A percentile compares a stretch with the other conserved stretches of the same genome.
Evolutionary conservation across 2,888 invertebrate genomes (phyloP).

Genomic region (Drosophila prolongata): DNA sequence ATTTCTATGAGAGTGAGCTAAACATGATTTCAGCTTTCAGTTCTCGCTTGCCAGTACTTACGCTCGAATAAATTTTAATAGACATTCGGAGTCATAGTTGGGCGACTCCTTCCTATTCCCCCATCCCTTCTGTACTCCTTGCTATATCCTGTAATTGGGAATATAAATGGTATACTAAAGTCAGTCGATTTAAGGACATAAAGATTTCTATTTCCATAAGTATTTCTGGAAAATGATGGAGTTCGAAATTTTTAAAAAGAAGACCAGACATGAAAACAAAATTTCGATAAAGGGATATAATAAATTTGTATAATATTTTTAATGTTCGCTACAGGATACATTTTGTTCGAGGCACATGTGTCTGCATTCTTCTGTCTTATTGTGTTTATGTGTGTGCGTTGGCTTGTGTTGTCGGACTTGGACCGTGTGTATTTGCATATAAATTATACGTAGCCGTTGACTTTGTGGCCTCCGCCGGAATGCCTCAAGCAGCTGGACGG

Average conservation of each 20-base stretch:
- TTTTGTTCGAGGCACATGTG: background rate
- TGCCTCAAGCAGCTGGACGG: slow-evolving; percentile 67
- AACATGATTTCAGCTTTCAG: slow-evolving; percentile 67
- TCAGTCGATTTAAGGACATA: too few relatives aligned
- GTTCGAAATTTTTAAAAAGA: too few relatives aligned
- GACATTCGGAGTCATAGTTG: slow-evolving; percentile 65
- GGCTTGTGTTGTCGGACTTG: slow-evolving; percentile 60
- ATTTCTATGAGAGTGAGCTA: slow-evolving; percentile 59
- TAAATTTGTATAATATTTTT: background rate
- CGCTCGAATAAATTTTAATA: slow-evolving; percentile 79
- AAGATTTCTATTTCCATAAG: too few relatives aligned
- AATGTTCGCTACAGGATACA: background rate
- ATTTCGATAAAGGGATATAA: background rate
- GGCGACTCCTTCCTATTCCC: slow-evolving; percentile 15
- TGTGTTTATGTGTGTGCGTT: slow-evolving; percentile 57
- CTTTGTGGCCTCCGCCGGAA: slow-evolving; percentile 74
- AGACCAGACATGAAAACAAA: too few relatives aligned
- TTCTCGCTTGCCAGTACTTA: slow-evolving; percentile 65
- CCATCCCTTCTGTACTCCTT: background rate
- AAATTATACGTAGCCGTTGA: slow-evolving; percentile 77
- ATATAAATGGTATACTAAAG: background rate
- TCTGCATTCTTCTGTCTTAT: background rate
- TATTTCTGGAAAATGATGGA: too few relatives aligned
- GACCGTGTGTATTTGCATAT: slow-evolving; percentile 78
- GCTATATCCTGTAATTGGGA: background rate